A percentile compares a stretch with the other conserved stretches of the same genome.
Evolutionary conservation across 2,113 vertebrate genomes (phyloP).

Genomic region (Phyllostomus hastatus): DNA sequence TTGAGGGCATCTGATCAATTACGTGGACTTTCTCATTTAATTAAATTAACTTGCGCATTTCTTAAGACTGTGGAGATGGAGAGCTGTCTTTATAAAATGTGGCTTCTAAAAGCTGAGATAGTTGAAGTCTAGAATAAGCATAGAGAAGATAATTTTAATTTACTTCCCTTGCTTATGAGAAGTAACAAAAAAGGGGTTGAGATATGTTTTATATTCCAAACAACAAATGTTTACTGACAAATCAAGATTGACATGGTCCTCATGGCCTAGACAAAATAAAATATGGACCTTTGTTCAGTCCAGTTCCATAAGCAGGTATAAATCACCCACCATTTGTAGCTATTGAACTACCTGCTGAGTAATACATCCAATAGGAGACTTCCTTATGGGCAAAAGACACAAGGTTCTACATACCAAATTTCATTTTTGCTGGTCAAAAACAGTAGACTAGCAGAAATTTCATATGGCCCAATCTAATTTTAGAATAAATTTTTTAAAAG

Average conservation of each 20-base stretch:
- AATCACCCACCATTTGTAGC: neutral
- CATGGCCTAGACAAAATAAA: slow-evolving; percentile 22
- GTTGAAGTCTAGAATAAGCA: neutral
- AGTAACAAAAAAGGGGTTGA: neutral
- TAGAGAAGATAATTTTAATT: neutral
- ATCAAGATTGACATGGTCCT: slow-evolving; percentile 6
- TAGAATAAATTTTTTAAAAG: neutral
- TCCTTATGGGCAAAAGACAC: neutral
- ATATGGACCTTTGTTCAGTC: neutral
- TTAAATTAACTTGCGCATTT: slow-evolving; percentile 21
- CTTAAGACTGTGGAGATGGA: neutral
- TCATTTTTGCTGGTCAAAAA: neutral
- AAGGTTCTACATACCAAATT: neutral
- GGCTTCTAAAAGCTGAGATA: neutral
- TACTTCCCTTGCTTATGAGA: neutral
- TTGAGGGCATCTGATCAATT: slow-evolving; percentile 31
- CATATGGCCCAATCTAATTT: neutral
- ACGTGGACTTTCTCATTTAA: slow-evolving; percentile 9
- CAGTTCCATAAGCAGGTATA: neutral
- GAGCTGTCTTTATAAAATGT: neutral
- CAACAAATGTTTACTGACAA: slow-evolving; percentile 52
- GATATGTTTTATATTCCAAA: slow-evolving; percentile 3
- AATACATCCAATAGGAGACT: neutral
- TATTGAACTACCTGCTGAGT: neutral
- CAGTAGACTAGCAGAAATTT: neutral